Percentiles rank a stretch among this genome's conserved stretches.
Evolutionary conservation across 2,113 vertebrate genomes (phyloP).

Genomic region (Calonectris borealis): DNA sequence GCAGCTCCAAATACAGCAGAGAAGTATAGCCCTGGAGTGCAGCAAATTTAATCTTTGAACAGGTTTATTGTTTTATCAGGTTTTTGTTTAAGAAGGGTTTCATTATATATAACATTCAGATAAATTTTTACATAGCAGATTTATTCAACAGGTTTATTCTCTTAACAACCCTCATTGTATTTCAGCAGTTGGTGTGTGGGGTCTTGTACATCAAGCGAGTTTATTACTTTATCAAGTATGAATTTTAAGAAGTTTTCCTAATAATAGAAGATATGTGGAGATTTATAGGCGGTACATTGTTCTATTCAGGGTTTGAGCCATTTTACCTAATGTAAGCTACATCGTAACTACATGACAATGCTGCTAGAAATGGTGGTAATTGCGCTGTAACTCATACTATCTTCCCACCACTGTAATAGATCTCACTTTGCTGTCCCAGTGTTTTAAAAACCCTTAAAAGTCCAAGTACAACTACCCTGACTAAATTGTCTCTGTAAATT

Average conservation of each 20-base stretch:
- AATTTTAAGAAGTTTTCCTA: constrained; percentile 76
- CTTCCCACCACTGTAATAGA: constrained; percentile 32
- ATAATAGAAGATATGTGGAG: constrained; percentile 50
- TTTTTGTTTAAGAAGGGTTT: constrained; percentile 73
- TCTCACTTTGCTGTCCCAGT: constrained; percentile 43
- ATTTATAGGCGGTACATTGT: constrained; percentile 51
- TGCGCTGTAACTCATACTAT: constrained; percentile 40
- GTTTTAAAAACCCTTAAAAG: constrained; percentile 55
- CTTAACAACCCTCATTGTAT: constrained; percentile 67
- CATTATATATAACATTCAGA: constrained; percentile 64
- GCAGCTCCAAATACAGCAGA: constrained; percentile 58
- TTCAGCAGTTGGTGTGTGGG: constrained; percentile 58
- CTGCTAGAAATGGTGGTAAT: not conserved
- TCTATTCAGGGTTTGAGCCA: constrained; percentile 46
- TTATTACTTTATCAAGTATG: constrained; percentile 75
- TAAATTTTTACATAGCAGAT: constrained; percentile 72
- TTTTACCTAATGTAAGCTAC: constrained; percentile 36
- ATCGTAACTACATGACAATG: constrained; percentile 27
- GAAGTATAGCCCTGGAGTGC: constrained; percentile 60
- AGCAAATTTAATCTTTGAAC: constrained; percentile 68
- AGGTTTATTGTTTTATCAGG: constrained; percentile 73
- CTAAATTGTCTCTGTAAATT: constrained; percentile 60
- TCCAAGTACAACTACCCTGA: constrained; percentile 34
- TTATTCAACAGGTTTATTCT: constrained; percentile 73
- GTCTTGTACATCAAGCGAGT: constrained; percentile 71